Evolutionary conservation across 37 sponge, comb jelly and placozoan species (phyloP), one percentile per base, ranked within the genome.

Genomic region (Theonella swinhoei): DNA sequence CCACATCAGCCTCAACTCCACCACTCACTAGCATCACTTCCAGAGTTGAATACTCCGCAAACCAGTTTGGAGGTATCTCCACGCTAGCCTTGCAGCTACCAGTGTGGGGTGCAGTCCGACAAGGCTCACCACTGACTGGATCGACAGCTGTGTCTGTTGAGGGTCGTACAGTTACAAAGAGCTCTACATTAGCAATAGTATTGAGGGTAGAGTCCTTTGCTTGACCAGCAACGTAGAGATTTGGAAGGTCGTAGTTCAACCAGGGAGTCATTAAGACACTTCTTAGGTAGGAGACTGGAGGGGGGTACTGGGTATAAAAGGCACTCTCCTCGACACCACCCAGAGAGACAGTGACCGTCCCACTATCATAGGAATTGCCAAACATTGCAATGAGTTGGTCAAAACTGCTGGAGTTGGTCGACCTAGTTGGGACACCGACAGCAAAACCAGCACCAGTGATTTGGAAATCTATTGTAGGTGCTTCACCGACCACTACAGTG

Each of bases 1-100:
- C 78, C 38, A 74, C 29, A 29, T 23, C 37, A 20, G 36, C 36
- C 26, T 40, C 28, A 17, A 62, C 31, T 39, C 29, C 68, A 39
- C 32, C 62, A 19, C 38, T 39, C n/a, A 54, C 31, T 22, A 79
- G 17, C 14, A 38, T 39, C 3, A 92, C 88, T 26, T 72, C 80
- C 23, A 82, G 72, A 2, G 36, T 35, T 0, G 68, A 29, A 69
- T 69, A 67, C 39, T 30, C 47, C 32, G 25, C 79, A 77, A 92
- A 92, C 93, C 93, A 92, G 7, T 62, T 28, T 30, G 26, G 43
- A 54, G 93, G 93, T 9, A 92, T 40, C 8, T 35, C 32, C 2
- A 84, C 42, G 33, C 30, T 39, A 9, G 42, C 17, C 17, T 4
- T 11, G 38, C 93, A 92, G 29, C 85, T 43, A 26, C 89, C 89